phyloP scores from a whole-genome alignment of 2,113 vertebrate species.

The Apeltes quadracus region DNA sequence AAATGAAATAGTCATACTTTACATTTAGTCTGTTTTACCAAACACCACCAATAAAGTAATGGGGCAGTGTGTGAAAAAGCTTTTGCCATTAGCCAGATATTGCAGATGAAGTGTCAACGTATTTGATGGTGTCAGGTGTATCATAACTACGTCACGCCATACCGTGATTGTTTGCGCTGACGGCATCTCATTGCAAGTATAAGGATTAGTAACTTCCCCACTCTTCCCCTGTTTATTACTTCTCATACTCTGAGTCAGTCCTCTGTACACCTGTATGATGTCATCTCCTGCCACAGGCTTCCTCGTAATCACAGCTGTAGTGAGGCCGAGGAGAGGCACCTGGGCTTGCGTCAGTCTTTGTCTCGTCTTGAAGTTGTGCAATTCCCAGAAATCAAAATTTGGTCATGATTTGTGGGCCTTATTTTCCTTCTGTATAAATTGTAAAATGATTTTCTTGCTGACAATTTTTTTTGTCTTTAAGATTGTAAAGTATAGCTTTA shows the following conservation, averaged over 20 bases:
- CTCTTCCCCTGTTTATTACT: background rate
- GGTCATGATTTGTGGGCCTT: background rate
- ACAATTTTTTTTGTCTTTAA: background rate
- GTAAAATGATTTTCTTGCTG: background rate
- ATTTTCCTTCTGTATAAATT: background rate
- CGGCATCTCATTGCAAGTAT: background rate
- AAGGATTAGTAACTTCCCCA: conserved; percentile 11
- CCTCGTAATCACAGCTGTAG: conserved; percentile 12
- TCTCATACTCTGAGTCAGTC: conserved; percentile 40
- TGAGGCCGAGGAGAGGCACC: conserved; percentile 18
- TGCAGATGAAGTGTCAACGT: background rate
- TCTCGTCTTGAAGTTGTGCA: background rate
- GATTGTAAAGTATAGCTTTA: background rate
- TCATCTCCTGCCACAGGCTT: background rate
- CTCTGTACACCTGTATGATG: conserved; percentile 54
- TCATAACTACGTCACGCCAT: conserved; percentile 6
- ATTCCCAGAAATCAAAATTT: background rate
- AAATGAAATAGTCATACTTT: background rate
- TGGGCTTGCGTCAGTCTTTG: conserved; percentile 6
- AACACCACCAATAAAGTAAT: background rate
- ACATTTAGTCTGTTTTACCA: background rate
- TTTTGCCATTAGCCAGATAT: background rate
- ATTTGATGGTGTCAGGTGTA: background rate
- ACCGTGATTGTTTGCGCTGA: conserved; percentile 19
- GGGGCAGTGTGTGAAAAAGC: background rate